Percentiles rank a stretch among this genome's conserved stretches.
These are phyloP conservation scores for Drosophila orena DNA, from an alignment of 1,140 invertebrate genomes.

Conservation along the genomic window DNA sequence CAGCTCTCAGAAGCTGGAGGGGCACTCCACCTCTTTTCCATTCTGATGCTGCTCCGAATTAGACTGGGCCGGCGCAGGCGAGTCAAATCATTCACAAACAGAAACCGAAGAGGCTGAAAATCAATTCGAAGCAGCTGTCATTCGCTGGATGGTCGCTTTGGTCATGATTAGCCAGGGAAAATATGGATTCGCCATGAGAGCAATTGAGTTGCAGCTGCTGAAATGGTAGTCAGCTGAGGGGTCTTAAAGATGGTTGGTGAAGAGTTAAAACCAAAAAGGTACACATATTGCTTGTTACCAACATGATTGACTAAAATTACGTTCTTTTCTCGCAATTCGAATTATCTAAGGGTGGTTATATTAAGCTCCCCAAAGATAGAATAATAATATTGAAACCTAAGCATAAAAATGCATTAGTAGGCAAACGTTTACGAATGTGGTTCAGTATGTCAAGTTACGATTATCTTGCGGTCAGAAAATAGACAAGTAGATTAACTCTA, in stretches of 20 bases:
- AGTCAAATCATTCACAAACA: slow-evolving; percentile 59
- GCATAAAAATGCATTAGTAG: too few species aligned
- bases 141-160: background rate
- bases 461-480: background rate
- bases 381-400: too few species aligned
- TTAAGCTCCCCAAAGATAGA: too few species aligned
- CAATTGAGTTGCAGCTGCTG: slow-evolving; percentile 4
- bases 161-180: slow-evolving; percentile 1
- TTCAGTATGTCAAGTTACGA: background rate
- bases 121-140: slow-evolving; percentile 36
- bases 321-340: too few species aligned
- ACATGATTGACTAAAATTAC: too few species aligned
- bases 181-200: background rate
- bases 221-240: background rate
- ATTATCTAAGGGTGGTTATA: too few species aligned
- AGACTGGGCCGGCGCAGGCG: slow-evolving; percentile 12
- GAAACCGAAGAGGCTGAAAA: slow-evolving; percentile 18
- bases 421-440: background rate
- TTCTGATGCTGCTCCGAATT: slow-evolving; percentile 4
- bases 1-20: slow-evolving; percentile 29
- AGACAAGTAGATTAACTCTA: background rate
- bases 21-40: background rate
- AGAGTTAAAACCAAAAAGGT: background rate
- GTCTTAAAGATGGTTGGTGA: background rate
- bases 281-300: too few species aligned